Evolutionary conservation across 2,113 vertebrate genomes (phyloP).

Genomic region (Neofelis nebulosa): DNA sequence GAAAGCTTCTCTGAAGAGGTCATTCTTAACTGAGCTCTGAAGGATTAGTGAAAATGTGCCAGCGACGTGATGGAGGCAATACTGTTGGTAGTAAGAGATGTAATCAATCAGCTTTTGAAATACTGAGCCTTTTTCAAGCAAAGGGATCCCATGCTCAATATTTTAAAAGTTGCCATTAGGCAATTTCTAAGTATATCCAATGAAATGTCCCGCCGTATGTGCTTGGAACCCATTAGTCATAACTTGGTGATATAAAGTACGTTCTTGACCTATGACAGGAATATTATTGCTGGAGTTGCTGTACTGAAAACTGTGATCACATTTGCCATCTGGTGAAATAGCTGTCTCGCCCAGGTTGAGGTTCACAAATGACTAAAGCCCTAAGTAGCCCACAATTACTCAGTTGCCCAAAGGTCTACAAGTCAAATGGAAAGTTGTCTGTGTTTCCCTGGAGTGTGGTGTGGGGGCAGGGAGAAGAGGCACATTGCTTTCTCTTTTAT

Average conservation of each 20-base stretch:
- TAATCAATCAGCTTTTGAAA: neutral
- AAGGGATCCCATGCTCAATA: neutral
- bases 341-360: constrained; percentile 68
- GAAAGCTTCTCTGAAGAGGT: neutral
- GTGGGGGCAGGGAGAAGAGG: neutral
- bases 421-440: constrained; percentile 2
- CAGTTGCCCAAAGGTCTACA: constrained; percentile 44
- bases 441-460: neutral
- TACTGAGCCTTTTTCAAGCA: neutral
- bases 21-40: neutral
- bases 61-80: neutral
- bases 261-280: constrained; percentile 69
- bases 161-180: neutral
- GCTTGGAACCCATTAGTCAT: constrained; percentile 58
- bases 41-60: neutral
- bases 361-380: constrained; percentile 59
- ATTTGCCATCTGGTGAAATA: constrained; percentile 56
- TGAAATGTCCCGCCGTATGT: neutral
- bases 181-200: neutral
- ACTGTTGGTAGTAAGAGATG: neutral
- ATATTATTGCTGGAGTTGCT: constrained; percentile 42
- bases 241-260: constrained; percentile 43
- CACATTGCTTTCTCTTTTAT: neutral
- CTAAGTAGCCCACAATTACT: constrained; percentile 56
- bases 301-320: constrained; percentile 55